Evolutionary conservation across 2,113 vertebrate species (phyloP).

Genomic region (Speoplatyrhinus poulsoni): DNA sequence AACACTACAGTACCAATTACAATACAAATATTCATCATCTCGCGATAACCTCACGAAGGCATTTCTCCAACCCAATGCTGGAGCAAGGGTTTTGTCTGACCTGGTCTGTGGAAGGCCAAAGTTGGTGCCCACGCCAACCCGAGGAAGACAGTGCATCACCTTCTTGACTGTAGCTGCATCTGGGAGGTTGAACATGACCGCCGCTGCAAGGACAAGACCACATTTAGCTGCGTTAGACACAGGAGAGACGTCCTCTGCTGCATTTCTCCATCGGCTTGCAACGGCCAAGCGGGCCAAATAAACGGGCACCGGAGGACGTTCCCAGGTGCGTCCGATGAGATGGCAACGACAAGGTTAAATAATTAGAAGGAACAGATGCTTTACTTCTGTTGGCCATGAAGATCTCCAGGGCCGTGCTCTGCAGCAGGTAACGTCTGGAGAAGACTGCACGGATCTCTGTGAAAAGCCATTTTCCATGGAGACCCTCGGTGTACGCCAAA

Average conservation of each 20-base stretch:
- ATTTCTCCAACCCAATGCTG: neutral
- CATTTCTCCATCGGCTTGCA: neutral
- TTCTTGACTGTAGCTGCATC: conserved; percentile 92
- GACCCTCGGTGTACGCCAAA: conserved; percentile 91
- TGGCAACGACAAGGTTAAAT: neutral
- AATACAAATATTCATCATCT: no score
- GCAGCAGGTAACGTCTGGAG: conserved; percentile 93
- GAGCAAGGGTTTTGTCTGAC: conserved; percentile 60
- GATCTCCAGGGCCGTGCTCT: conserved; percentile 95
- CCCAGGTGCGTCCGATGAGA: neutral
- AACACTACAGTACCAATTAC: no score
- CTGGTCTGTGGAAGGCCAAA: conserved; percentile 95
- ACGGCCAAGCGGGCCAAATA: neutral
- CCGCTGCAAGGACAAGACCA: conserved; percentile 73
- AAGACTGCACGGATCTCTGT: conserved; percentile 92
- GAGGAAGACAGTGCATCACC: conserved; percentile 92
- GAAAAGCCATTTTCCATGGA: conserved; percentile 98
- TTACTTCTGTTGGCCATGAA: conserved; percentile 98
- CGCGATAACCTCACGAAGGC: neutral
- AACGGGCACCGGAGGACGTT: neutral
- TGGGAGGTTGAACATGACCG: conserved; percentile 97
- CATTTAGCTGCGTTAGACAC: neutral
- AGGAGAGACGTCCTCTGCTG: neutral
- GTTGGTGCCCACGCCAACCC: conserved; percentile 94
- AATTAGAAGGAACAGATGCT: neutral